phyloP scores from a whole-genome alignment of 2,888 invertebrate species.

The Carabus problematicus region DNA sequence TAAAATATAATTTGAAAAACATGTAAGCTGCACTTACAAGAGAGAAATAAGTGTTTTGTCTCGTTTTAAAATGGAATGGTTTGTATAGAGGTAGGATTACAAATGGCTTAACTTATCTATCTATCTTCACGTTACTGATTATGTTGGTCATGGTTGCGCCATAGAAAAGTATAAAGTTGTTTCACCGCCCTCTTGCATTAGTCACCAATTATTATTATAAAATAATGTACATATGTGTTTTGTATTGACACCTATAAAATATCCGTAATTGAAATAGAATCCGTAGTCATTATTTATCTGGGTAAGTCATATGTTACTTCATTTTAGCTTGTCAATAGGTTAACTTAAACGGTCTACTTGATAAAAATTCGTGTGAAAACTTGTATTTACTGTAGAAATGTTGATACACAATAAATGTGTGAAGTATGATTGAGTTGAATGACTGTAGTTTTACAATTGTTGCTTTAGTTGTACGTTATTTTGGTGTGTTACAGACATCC shows the following conservation, averaged over 20 bases:
- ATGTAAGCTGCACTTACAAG: no score
- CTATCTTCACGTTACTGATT: no score
- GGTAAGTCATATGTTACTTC: no score
- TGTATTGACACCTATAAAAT: conserved; percentile 21
- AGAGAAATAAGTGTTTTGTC: no score
- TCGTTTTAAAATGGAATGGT: no score
- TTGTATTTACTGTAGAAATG: neutral
- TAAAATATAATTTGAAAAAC: no score
- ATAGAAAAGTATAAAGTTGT: conserved; percentile 32
- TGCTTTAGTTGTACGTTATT: conserved; percentile 68
- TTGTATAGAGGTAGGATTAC: no score
- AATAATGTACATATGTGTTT: conserved; percentile 34
- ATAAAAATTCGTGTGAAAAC: neutral
- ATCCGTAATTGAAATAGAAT: conserved; percentile 9
- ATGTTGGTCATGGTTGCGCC: no score
- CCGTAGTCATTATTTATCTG: no score
- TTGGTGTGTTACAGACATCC: conserved; percentile 46
- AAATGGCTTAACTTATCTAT: no score
- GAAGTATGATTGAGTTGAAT: neutral
- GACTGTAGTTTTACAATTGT: neutral
- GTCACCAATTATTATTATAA: conserved; percentile 25
- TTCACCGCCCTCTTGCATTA: conserved; percentile 27
- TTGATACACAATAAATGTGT: neutral
- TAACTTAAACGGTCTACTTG: conserved; percentile 14
- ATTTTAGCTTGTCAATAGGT: neutral